phyloP scores from a whole-genome alignment of 2,113 vertebrate species.

The Patagioenas fasciata region DNA sequence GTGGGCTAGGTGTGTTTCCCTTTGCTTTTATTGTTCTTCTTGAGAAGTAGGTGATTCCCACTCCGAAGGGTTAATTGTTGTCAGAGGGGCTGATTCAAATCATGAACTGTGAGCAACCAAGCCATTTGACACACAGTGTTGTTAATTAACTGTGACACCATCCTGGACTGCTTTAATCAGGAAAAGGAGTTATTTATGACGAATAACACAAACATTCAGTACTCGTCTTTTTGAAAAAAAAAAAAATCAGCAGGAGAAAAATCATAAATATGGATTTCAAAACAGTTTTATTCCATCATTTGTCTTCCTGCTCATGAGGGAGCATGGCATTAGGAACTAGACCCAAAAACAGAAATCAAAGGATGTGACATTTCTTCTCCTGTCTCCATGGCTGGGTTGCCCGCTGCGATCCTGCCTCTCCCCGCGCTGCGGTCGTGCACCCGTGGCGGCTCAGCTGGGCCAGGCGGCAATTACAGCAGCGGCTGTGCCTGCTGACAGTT shows the following conservation, averaged over 20 bases:
- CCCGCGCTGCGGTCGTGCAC: not conserved
- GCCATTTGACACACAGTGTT: not conserved
- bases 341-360: slow-evolving; percentile 25
- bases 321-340: not conserved
- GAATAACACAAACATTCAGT: slow-evolving; percentile 20
- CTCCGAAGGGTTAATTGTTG: not conserved
- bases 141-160: not conserved
- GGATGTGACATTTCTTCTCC: not conserved
- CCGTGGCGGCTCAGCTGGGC: not conserved
- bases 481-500: not conserved
- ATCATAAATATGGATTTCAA: slow-evolving; percentile 6
- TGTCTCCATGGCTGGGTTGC: not conserved
- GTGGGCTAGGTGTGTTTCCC: not conserved
- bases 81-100: not conserved
- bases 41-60: not conserved
- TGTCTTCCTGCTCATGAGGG: not conserved
- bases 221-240: not conserved
- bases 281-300: slow-evolving; percentile 7
- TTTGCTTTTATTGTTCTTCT: not conserved
- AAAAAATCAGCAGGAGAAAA: not conserved
- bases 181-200: slow-evolving; percentile 19
- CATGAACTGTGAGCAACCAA: not conserved
- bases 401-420: not conserved
- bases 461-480: not conserved
- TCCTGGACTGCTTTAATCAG: not conserved